Evolutionary conservation across 2,888 invertebrate genomes (phyloP).

Genomic region (Epirrita christyi): DNA sequence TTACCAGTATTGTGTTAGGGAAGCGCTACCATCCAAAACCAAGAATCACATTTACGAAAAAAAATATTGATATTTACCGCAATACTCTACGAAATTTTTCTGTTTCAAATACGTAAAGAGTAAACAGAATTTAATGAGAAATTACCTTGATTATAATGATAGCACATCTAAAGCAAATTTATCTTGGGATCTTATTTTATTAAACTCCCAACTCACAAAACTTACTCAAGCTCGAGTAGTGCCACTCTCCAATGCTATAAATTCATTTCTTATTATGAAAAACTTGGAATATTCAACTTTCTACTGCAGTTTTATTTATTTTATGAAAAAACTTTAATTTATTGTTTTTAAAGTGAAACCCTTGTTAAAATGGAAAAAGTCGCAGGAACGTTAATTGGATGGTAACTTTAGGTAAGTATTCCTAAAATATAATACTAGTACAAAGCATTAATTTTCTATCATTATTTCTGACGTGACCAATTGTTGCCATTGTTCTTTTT

Average conservation of each 20-base stretch:
- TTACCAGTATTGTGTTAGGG: too few species aligned
- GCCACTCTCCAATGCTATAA: slow-evolving; percentile 27
- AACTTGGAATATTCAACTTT: slow-evolving; percentile 30
- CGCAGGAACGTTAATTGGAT: too few species aligned
- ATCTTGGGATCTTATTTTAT: slow-evolving; percentile 24
- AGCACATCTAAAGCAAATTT: slow-evolving; percentile 4
- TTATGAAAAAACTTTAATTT: slow-evolving; percentile 11
- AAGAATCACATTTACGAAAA: too few species aligned
- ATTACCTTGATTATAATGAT: background rate
- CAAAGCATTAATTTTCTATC: too few species aligned
- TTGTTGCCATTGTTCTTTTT: too few species aligned
- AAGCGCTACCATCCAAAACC: too few species aligned
- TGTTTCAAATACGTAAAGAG: too few species aligned
- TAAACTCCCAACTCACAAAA: slow-evolving; percentile 38
- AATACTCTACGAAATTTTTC: too few species aligned
- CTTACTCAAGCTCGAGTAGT: slow-evolving; percentile 35
- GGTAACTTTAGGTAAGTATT: too few species aligned
- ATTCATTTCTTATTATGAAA: slow-evolving; percentile 37
- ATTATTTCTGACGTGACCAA: too few species aligned
- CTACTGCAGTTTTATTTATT: slow-evolving; percentile 30
- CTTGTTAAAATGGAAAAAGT: background rate
- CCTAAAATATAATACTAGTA: too few species aligned
- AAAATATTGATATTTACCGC: too few species aligned
- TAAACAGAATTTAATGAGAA: background rate
- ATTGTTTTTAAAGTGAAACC: slow-evolving; percentile 1